phyloP scores from a whole-genome alignment of 2,113 vertebrate genomes.

The Macheiramphus alcinus region DNA sequence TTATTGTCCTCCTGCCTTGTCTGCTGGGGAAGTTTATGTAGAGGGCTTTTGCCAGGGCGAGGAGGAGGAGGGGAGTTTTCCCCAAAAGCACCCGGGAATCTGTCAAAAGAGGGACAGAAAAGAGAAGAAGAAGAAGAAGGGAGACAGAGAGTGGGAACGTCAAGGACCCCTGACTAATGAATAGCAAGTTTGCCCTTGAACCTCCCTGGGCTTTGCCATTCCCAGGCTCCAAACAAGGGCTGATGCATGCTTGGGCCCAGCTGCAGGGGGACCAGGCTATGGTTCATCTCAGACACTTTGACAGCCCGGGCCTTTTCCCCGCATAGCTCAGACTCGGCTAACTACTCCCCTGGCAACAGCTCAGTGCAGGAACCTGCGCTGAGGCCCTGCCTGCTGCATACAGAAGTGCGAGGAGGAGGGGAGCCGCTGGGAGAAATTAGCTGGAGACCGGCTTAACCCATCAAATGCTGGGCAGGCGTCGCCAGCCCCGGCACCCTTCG shows the following conservation, averaged over 20 bases:
- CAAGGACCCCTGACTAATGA: slow-evolving; percentile 87
- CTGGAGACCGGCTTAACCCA: slow-evolving; percentile 53
- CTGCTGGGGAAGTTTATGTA: slow-evolving; percentile 69
- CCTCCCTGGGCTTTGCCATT: slow-evolving; percentile 84
- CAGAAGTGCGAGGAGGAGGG: slow-evolving; percentile 60
- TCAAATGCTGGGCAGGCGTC: slow-evolving; percentile 23
- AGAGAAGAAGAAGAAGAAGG: slow-evolving; percentile 67
- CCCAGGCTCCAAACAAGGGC: slow-evolving; percentile 89
- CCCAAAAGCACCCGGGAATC: slow-evolving; percentile 79
- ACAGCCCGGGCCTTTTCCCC: slow-evolving; percentile 90
- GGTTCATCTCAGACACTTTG: slow-evolving; percentile 90
- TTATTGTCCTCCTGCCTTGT: slow-evolving; percentile 71
- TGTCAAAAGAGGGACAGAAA: slow-evolving; percentile 69
- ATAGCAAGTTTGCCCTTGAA: slow-evolving; percentile 90
- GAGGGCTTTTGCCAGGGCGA: slow-evolving; percentile 45
- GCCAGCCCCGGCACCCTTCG: not conserved
- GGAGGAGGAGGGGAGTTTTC: slow-evolving; percentile 42
- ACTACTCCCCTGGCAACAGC: slow-evolving; percentile 93
- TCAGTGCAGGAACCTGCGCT: slow-evolving; percentile 68
- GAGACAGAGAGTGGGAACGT: slow-evolving; percentile 74
- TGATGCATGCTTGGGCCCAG: slow-evolving; percentile 83
- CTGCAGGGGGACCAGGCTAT: slow-evolving; percentile 80
- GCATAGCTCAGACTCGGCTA: slow-evolving; percentile 84
- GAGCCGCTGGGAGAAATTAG: slow-evolving; percentile 49
- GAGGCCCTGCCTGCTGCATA: slow-evolving; percentile 69